These are phyloP conservation scores for Mimas tiliae DNA, from an alignment of 2,888 invertebrate genomes.

Conservation along the genomic window DNA sequence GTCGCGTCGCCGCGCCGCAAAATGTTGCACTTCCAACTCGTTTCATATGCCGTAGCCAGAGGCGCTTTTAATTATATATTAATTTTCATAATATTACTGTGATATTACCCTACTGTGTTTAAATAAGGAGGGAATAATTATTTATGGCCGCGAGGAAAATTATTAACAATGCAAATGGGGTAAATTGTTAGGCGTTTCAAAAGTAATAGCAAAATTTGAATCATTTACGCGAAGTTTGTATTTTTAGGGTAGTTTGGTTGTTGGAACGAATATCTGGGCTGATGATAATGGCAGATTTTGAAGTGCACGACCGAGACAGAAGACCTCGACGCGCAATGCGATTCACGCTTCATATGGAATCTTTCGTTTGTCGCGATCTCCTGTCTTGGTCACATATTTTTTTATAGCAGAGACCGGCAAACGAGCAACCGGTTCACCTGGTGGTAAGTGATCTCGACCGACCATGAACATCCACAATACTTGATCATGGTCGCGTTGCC, in stretches of 20 bases:
- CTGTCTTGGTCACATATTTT: too few species aligned
- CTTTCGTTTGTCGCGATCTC: too few species aligned
- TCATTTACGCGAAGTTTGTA: background rate
- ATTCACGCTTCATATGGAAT: too few species aligned
- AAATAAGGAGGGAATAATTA: constrained; percentile 39
- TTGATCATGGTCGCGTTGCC: too few species aligned
- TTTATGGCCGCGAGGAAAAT: constrained; percentile 45
- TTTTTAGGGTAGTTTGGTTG: background rate
- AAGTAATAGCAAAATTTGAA: background rate
- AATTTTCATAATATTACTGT: constrained; percentile 52
- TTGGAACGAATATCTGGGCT: too few species aligned
- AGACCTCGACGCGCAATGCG: too few species aligned
- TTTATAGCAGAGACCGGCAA: too few species aligned
- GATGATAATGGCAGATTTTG: too few species aligned
- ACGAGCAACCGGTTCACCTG: too few species aligned
- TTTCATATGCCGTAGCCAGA: constrained; percentile 48
- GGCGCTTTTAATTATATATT: constrained; percentile 56
- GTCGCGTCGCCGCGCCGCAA: background rate
- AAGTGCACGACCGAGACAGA: too few species aligned
- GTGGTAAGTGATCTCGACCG: too few species aligned
- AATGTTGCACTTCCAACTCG: constrained; percentile 22
- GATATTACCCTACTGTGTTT: constrained; percentile 43
- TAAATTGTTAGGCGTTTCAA: constrained; percentile 31
- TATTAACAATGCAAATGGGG: constrained; percentile 45
- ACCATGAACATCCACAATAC: too few species aligned